Conservation (phyloP, 2,797 vertebrate genomes). For the Sebastes minor region DNA sequence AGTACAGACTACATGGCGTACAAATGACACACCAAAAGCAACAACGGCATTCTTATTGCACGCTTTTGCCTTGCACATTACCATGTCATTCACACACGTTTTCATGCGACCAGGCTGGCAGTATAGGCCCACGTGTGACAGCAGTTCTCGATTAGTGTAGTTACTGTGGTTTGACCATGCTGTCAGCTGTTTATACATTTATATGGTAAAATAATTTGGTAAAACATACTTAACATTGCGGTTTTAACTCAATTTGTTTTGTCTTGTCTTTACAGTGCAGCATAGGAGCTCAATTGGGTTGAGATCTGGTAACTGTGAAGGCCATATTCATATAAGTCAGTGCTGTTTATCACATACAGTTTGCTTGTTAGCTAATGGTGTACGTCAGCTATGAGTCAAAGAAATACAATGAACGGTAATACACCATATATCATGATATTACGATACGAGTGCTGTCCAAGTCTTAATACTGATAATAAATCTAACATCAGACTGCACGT, state of each 20-base stretch:
- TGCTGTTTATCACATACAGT: neutral
- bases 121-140: neutral
- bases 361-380: neutral
- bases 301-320: too few relatives aligned
- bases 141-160: neutral
- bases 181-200: too few relatives aligned
- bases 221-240: neutral
- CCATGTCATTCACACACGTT: neutral
- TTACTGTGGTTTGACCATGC: neutral
- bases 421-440: neutral
- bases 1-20: neutral
- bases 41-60: neutral
- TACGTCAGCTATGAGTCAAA: neutral
- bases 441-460: neutral
- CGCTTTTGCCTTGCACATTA: neutral
- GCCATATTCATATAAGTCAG: neutral
- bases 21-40: neutral
- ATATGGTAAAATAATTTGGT: neutral
- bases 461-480: neutral
- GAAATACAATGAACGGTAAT: neutral
- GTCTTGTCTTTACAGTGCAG: too few relatives aligned
- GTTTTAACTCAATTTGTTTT: too few relatives aligned
- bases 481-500: neutral
- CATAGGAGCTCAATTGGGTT: too few relatives aligned
- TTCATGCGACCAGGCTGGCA: neutral